phyloP scores from a whole-genome alignment of 2,113 vertebrate genomes.

The Solea senegalensis region DNA sequence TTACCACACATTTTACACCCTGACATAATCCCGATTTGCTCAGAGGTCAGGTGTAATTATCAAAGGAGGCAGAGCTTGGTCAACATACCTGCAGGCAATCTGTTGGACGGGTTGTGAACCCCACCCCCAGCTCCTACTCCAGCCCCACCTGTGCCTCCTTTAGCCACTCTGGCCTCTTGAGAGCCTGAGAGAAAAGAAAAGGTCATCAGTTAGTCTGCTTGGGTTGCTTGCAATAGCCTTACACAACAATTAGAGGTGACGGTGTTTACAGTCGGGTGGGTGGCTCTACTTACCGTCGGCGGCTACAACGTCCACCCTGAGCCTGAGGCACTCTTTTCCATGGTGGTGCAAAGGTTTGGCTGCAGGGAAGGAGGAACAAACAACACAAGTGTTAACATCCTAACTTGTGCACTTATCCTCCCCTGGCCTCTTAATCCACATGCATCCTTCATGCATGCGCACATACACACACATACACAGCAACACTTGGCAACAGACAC shows the following conservation, averaged over 20 bases:
- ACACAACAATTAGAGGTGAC: conserved; percentile 8
- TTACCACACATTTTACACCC: conserved; percentile 19
- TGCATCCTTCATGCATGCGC: conserved; percentile 42
- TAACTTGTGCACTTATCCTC: conserved; percentile 71
- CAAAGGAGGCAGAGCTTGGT: conserved; percentile 20
- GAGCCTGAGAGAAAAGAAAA: conserved; percentile 71
- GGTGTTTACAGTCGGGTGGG: conserved; percentile 1
- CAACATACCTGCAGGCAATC: conserved; percentile 80
- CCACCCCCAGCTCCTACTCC: conserved; percentile 61
- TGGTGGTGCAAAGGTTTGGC: conserved; percentile 91
- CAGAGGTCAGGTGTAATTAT: conserved; percentile 45
- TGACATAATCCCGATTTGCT: conserved; percentile 1
- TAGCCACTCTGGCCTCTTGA: conserved; percentile 78
- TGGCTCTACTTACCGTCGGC: conserved; percentile 83
- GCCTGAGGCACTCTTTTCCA: conserved; percentile 86
- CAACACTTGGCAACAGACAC: conserved; percentile 49
- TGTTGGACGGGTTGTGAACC: conserved; percentile 80
- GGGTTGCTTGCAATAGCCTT: background rate
- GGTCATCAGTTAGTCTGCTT: conserved; percentile 8
- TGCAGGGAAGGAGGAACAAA: conserved; percentile 64
- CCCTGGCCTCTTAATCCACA: conserved; percentile 69
- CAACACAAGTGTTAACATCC: conserved; percentile 67
- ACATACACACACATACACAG: conserved; percentile 20
- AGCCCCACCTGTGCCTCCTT: conserved; percentile 64
- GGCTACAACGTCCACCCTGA: conserved; percentile 86